Evolutionary conservation across 2,113 vertebrate genomes (phyloP).

Genomic region (Microtus ochrogaster): DNA sequence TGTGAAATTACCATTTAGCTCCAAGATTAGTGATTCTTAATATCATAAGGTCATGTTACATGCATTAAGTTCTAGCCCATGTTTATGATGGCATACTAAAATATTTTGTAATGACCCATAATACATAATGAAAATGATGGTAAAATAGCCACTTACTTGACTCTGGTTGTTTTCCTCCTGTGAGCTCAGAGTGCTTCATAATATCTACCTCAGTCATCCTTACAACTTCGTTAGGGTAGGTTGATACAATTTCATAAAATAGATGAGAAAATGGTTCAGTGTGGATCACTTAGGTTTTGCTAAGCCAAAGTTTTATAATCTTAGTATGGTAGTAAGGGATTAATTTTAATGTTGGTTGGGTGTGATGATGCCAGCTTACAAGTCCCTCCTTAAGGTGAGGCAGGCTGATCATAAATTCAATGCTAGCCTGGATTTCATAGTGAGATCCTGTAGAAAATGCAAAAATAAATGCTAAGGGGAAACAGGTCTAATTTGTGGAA

Average conservation of each 20-base stretch:
- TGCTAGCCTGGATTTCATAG: neutral
- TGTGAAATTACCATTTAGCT: conserved; percentile 20
- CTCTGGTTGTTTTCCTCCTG: conserved; percentile 45
- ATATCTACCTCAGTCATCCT: conserved; percentile 6
- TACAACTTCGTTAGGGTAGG: conserved; percentile 50
- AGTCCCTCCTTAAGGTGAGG: neutral
- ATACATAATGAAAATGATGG: conserved; percentile 21
- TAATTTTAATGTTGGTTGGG: neutral
- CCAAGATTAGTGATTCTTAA: conserved; percentile 41
- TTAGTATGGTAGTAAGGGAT: neutral
- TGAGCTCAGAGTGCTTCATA: conserved; percentile 47
- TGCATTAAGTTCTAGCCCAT: neutral
- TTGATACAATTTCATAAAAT: conserved; percentile 56
- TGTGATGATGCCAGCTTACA: neutral
- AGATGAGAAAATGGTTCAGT: conserved; percentile 2
- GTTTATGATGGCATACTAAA: conserved; percentile 46
- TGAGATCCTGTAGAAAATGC: neutral
- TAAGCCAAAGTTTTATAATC: neutral
- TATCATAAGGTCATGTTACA: neutral
- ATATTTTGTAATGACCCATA: conserved; percentile 22
- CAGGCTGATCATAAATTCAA: neutral
- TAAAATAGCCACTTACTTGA: conserved; percentile 13
- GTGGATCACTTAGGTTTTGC: neutral
- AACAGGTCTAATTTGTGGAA: neutral
- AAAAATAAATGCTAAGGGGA: neutral